Evolutionary conservation across 2,797 vertebrate species (phyloP).

Genomic region (Acipenser oxyrinchus): DNA sequence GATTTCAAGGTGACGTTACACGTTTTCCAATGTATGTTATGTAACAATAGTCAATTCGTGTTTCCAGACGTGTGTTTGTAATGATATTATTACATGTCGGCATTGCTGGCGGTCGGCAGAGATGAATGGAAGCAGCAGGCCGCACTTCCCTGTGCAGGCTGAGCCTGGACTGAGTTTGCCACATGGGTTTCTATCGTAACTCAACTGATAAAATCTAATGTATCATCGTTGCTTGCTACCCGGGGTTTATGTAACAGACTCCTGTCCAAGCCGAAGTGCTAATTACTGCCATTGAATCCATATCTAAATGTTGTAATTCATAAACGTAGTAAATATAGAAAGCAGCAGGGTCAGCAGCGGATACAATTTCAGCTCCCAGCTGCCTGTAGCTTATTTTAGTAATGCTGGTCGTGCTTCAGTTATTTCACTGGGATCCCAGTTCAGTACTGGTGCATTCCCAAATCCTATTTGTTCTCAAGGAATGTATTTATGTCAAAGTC

Average conservation of each 20-base stretch:
- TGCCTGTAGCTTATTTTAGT: not conserved
- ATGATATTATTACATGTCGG: not conserved
- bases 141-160: not conserved
- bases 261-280: too few species aligned
- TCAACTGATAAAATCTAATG: not conserved
- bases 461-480: too few species aligned
- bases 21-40: not conserved
- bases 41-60: not conserved
- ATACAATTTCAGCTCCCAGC: constrained; percentile 8
- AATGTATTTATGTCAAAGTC: not conserved
- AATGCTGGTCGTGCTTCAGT: not conserved
- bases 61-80: not conserved
- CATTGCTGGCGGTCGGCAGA: not conserved
- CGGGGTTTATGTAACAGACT: not conserved
- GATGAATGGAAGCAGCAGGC: not conserved
- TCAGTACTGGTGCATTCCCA: not conserved
- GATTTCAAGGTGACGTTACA: not conserved
- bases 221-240: not conserved
- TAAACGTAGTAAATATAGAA: constrained; percentile 9
- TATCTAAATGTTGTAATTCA: not conserved
- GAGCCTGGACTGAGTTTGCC: not conserved
- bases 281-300: not conserved
- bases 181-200: not conserved
- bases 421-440: not conserved
- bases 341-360: constrained; percentile 18